phyloP scores from a whole-genome alignment of 1,140 invertebrate species.

The Gryon sp. region DNA sequence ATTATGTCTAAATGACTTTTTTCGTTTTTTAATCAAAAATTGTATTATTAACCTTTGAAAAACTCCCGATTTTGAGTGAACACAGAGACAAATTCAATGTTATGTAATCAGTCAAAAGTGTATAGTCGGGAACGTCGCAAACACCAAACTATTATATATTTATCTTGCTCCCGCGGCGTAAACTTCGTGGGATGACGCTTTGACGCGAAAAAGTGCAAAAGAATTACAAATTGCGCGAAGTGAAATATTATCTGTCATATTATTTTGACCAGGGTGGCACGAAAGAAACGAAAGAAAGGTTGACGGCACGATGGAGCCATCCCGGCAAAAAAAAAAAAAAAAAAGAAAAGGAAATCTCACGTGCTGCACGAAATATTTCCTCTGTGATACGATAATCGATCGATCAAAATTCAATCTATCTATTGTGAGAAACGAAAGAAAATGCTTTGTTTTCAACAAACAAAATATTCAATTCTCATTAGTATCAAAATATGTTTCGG shows the following conservation, averaged over 20 bases:
- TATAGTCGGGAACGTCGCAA: slow-evolving; percentile 1
- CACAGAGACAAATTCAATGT: slow-evolving; percentile 1
- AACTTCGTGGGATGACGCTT: slow-evolving; percentile 18
- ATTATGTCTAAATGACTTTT: too few relatives aligned
- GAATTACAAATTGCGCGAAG: slow-evolving; percentile 41
- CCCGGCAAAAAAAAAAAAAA: neutral
- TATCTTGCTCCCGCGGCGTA: slow-evolving; percentile 4
- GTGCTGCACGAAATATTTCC: slow-evolving; percentile 30
- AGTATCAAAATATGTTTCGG: too few relatives aligned
- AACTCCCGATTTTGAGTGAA: too few relatives aligned
- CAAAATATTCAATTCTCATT: too few relatives aligned
- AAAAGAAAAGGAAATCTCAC: slow-evolving; percentile 12
- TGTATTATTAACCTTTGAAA: too few relatives aligned
- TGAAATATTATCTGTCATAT: slow-evolving; percentile 61
- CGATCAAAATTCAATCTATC: slow-evolving; percentile 3
- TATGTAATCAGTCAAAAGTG: slow-evolving; percentile 14
- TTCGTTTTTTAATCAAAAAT: too few relatives aligned
- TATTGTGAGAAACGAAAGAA: too few relatives aligned
- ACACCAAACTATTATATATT: slow-evolving; percentile 31
- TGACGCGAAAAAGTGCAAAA: slow-evolving; percentile 36
- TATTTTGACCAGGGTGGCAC: slow-evolving; percentile 54
- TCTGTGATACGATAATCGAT: slow-evolving; percentile 27
- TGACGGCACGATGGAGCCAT: slow-evolving; percentile 30
- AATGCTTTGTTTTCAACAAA: too few relatives aligned
- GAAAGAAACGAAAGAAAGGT: slow-evolving; percentile 48